Evolutionary conservation across 2,888 invertebrate species (phyloP).

Genomic region (Ommatoiulus sabulosus): DNA sequence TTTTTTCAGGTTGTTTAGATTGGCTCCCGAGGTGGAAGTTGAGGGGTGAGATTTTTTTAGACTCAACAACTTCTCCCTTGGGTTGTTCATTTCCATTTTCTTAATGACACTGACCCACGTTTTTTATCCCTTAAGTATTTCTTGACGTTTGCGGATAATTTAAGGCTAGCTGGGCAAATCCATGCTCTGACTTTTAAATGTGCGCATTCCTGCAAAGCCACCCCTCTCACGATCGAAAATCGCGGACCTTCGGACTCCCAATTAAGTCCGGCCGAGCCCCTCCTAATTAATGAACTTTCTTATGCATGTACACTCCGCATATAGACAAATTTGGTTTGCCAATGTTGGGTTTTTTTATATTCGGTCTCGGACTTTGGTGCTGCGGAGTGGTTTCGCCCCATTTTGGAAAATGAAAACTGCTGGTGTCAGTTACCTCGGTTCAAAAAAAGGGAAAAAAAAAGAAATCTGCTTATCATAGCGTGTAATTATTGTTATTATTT

Average conservation of each 20-base stretch:
- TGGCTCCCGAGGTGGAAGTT: constrained; percentile 41
- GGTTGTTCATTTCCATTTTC: constrained; percentile 51
- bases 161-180: constrained; percentile 51
- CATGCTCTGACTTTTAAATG: constrained; percentile 52
- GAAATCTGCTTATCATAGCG: constrained; percentile 24
- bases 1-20: constrained; percentile 35
- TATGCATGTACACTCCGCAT: constrained; percentile 34
- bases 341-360: not conserved
- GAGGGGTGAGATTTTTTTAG: constrained; percentile 50
- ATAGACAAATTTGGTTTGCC: constrained; percentile 37
- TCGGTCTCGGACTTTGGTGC: not conserved
- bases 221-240: constrained; percentile 41
- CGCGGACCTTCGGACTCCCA: constrained; percentile 39
- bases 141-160: constrained; percentile 53
- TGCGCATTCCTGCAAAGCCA: constrained; percentile 47
- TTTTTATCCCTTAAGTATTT: constrained; percentile 52
- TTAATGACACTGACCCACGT: constrained; percentile 54
- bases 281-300: constrained; percentile 37
- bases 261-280: constrained; percentile 22
- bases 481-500: constrained; percentile 33
- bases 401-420: not conserved
- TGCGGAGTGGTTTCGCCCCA: not conserved
- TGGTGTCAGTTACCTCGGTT: constrained; percentile 41
- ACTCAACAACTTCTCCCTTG: constrained; percentile 48
- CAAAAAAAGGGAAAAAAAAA: not conserved